Conservation (phyloP, 2,113 vertebrate species). For the Xenopus laevis region DNA sequence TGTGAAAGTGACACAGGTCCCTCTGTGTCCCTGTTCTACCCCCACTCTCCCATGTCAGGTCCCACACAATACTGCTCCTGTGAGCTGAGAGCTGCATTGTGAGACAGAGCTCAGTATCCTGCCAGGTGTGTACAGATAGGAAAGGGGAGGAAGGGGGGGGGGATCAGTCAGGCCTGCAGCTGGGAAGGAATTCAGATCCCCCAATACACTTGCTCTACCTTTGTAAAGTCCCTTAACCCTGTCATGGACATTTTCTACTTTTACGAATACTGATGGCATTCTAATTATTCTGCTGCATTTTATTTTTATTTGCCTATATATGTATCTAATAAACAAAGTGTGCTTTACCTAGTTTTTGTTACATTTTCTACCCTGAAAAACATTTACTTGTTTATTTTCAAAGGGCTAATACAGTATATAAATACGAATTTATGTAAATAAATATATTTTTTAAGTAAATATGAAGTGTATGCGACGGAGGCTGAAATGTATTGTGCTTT, state of each 20-base stretch:
- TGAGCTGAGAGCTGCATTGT: conserved; percentile 38
- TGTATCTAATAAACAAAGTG: too few relatives aligned
- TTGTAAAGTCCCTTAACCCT: conserved; percentile 9
- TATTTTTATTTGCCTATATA: too few relatives aligned
- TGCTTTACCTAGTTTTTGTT: too few relatives aligned
- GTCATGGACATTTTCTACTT: background rate
- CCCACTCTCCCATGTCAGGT: conserved; percentile 26
- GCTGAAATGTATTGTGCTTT: too few relatives aligned
- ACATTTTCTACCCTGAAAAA: too few relatives aligned
- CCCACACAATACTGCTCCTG: conserved; percentile 41
- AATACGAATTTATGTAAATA: too few relatives aligned
- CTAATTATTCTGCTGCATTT: too few relatives aligned
- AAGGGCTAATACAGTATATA: too few relatives aligned
- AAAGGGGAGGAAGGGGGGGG: conserved; percentile 8
- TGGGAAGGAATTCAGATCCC: conserved; percentile 24
- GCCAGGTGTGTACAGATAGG: conserved; percentile 42
- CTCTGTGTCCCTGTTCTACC: conserved; percentile 21
- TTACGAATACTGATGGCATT: background rate
- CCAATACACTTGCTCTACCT: background rate
- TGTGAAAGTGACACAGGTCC: conserved; percentile 16
- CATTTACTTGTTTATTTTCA: too few relatives aligned
- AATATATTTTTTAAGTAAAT: too few relatives aligned
- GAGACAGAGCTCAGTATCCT: conserved; percentile 19
- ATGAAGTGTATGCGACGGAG: too few relatives aligned
- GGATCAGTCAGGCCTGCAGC: conserved; percentile 23